Percentiles rank a stretch among this genome's conserved stretches.
Evolutionary conservation across 2,113 vertebrate species (phyloP).

Genomic region (Dicentrarchus labrax): DNA sequence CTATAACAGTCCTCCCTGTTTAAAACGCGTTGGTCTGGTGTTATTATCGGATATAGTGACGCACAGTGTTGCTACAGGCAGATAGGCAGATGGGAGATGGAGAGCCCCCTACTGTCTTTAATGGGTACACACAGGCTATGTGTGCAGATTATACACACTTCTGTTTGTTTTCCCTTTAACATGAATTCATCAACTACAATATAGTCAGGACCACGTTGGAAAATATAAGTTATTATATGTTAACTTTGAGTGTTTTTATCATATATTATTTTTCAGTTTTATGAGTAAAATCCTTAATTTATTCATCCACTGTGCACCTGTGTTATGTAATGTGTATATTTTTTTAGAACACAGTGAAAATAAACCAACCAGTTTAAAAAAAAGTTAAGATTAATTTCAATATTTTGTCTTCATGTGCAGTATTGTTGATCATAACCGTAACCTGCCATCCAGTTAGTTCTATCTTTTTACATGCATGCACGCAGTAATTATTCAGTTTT

Average conservation of each 20-base stretch:
- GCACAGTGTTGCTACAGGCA: conserved; percentile 31
- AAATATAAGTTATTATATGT: background rate
- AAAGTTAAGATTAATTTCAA: background rate
- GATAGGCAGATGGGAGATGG: conserved; percentile 34
- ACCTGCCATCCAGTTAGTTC: background rate
- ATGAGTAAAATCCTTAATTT: background rate
- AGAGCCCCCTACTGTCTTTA: conserved; percentile 67
- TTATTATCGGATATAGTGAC: conserved; percentile 58
- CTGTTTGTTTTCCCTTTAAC: background rate
- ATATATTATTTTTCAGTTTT: background rate
- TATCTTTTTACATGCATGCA: background rate
- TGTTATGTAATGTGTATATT: background rate
- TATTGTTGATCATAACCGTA: background rate
- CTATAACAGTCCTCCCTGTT: conserved; percentile 3
- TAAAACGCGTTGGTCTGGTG: conserved; percentile 22
- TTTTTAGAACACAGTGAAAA: background rate
- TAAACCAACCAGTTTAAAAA: background rate
- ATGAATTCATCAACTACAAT: background rate
- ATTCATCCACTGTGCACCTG: background rate
- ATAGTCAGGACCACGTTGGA: background rate
- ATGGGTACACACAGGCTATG: background rate
- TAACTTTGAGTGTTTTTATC: background rate
- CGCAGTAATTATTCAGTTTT: background rate
- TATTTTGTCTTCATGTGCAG: background rate
- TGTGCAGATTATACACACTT: background rate